Conservation (phyloP, 2,113 vertebrate genomes). For the Calonectris borealis region DNA sequence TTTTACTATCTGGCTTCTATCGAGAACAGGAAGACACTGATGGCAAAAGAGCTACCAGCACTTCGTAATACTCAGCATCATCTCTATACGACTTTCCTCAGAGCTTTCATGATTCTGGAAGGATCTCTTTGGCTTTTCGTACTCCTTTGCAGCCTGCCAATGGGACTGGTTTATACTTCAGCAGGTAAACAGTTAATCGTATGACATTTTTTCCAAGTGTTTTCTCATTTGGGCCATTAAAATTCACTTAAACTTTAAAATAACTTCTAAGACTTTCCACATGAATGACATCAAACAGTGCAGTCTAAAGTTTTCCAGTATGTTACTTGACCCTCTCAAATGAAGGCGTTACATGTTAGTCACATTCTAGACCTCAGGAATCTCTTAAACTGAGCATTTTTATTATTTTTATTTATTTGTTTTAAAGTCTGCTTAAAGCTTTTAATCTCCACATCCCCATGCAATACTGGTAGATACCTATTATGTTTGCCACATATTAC, state of each 20-base stretch:
- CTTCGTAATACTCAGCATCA: neutral
- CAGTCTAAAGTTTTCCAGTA: slow-evolving; percentile 48
- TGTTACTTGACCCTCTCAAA: slow-evolving; percentile 29
- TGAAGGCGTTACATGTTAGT: neutral
- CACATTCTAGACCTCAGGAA: slow-evolving; percentile 28
- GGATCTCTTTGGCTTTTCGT: neutral
- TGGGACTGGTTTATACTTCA: neutral
- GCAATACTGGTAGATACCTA: neutral
- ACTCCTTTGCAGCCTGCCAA: neutral
- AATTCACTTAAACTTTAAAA: slow-evolving; percentile 57
- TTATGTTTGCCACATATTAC: neutral
- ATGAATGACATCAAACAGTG: slow-evolving; percentile 40
- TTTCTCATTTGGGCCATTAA: slow-evolving; percentile 46
- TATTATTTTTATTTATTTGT: neutral
- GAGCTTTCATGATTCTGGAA: neutral
- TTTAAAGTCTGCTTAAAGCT: neutral
- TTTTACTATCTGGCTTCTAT: neutral
- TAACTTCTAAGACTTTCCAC: slow-evolving; percentile 49
- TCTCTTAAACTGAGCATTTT: neutral
- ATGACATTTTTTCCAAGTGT: neutral
- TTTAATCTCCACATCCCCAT: neutral
- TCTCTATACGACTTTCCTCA: neutral
- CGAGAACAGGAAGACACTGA: neutral
- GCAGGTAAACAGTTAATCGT: slow-evolving; percentile 8
- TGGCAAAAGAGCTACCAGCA: neutral